Evolutionary conservation across 2,888 invertebrate species (phyloP), one percentile per base, ranked within the genome.

Genomic region (Gnatocerus cornutus): DNA sequence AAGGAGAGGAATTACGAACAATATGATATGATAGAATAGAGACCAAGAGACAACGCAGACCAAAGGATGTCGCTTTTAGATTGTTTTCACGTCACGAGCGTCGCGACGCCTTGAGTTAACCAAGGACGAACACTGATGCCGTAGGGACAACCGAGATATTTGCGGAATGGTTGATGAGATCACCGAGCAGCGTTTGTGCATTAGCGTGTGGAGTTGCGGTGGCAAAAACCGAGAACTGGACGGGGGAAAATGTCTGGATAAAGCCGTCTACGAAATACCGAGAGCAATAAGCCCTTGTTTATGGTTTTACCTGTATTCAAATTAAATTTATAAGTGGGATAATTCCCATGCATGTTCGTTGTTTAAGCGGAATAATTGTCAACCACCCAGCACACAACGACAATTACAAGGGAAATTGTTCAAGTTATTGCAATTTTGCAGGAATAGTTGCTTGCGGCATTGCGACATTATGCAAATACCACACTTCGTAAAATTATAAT

Each of bases 321-420:
- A 74, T 74, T 72, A 62, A 69, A 73, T 72, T 74, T 71, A 72
- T 72, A 73, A 72, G 65, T 56, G 46, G 64, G 68, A 69, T 58
- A 67, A 68, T 71, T 71, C 67, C 67, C 55, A 70, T 71, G 59
- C 66, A 68, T 72, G 74, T 71, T 72, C 63, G 71, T 69, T 72
- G 68, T 72, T 74, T 56, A 63, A 71, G 65, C 61, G 63, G 59
- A 71, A 69, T 72, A 65, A 74, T 72, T 72, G 74, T 72, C 68
- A 64, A 64, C 69, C 52, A 45, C 43, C 50, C 64, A 50, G 66
- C 59, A 67, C 59, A 58, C 52, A 50, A 67, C 33, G 27, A 69
- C 50, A 69, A 69, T 69, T 64, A 69, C 56, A 30, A 13, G 58
- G 52, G 69, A 64, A 69, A 64, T 69, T 69, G 58, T 64, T 46